Evolutionary conservation across 2,888 invertebrate genomes (phyloP), one percentile per base, ranked within the genome.

Genomic region (Trissonchulus latispiculum): DNA sequence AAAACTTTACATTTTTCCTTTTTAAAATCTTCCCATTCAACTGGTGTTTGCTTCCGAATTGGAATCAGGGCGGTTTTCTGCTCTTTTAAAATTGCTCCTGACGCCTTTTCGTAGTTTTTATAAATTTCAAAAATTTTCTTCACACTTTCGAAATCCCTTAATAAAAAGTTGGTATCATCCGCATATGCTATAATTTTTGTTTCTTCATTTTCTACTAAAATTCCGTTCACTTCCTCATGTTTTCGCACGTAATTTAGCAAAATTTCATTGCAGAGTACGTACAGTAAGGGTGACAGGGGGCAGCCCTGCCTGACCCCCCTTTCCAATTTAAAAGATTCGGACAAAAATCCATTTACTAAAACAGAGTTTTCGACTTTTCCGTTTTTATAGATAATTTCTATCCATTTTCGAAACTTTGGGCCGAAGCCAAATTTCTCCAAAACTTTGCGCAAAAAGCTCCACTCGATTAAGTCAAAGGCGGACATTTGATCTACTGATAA

Each of bases 1-100:
- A 48, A 48, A 48, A 48, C 23, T 48, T 48, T 23, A 8, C 8
- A 48, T 48, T 48, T 48, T 48, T 48, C 48, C 23, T 48, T 23
- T 15, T 15, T 48, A 23, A 15, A 48, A 8, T 48, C 23, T 48
- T 48, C n/a, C n/a, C n/a, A n/a, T n/a, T n/a, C n/a, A n/a, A n/a
- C n/a, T n/a, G n/a, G n/a, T n/a, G n/a, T n/a, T n/a, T n/a, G n/a
- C n/a, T n/a, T n/a, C n/a, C n/a, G n/a, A n/a, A n/a, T n/a, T n/a
- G n/a, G 72, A 35, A 75, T 23, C 23, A 32, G 1, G 29, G 62
- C 1, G 75, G 68, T 36, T 36, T 48, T 48, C 8, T 48, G 8
- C 23, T 8, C 23, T 23, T 48, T 48, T 48, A 48, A 23, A 23
- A 48, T 23, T 48, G 48, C 48, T 48, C 48, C 48, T 15, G 48